phyloP scores from a whole-genome alignment of 2,797 vertebrate species.

The Epinephelus coioides region DNA sequence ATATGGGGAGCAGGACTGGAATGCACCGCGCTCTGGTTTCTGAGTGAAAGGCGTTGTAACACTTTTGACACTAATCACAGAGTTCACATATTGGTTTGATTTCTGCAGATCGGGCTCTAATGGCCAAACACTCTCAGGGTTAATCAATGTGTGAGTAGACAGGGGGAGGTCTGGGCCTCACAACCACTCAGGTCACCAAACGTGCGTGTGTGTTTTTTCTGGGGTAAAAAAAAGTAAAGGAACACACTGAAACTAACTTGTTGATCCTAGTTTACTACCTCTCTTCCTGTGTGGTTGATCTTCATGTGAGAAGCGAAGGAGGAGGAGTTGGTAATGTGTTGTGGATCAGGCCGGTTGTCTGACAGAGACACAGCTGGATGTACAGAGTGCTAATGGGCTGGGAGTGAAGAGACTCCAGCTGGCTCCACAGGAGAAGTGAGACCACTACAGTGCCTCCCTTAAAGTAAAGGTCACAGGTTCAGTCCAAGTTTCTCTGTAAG shows the following conservation, averaged over 20 bases:
- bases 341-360: conserved; percentile 60
- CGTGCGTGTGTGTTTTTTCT: conserved; percentile 21
- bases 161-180: conserved; percentile 57
- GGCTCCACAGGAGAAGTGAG: conserved; percentile 64
- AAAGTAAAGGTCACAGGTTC: conserved; percentile 73
- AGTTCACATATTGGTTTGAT: conserved; percentile 86
- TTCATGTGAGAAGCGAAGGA: conserved; percentile 38
- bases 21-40: conserved; percentile 75
- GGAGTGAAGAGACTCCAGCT: conserved; percentile 79
- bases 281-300: conserved; percentile 40
- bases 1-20: conserved; percentile 76
- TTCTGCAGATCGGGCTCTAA: conserved; percentile 81
- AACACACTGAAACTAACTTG: conserved; percentile 26
- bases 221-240: neutral
- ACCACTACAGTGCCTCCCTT: conserved; percentile 59
- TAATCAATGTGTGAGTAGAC: conserved; percentile 80
- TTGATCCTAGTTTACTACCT: conserved; percentile 41
- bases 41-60: conserved; percentile 83
- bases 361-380: conserved; percentile 70
- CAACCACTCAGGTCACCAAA: conserved; percentile 49
- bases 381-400: conserved; percentile 72
- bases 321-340: conserved; percentile 52
- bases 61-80: conserved; percentile 84
- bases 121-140: conserved; percentile 78
- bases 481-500: conserved; percentile 53